Evolutionary conservation across 2,888 invertebrate species (phyloP).

Genomic region (Pristionchus arcanus): DNA sequence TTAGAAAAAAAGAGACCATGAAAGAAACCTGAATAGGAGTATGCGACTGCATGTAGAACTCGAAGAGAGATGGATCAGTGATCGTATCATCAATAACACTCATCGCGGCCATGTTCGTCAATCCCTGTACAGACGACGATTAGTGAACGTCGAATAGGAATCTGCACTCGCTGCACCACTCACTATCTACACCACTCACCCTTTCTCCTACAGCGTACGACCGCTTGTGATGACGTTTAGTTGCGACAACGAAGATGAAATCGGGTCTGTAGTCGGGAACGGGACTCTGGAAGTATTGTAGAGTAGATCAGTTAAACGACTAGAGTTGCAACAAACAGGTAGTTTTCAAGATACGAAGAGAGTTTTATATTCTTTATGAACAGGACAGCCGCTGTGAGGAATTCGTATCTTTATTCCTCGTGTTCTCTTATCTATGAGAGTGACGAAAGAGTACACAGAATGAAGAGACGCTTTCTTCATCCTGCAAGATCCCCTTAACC

Average conservation of each 20-base stretch:
- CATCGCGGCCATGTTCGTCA: slow-evolving; percentile 59
- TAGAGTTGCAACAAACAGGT: too few species aligned
- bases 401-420: too few species aligned
- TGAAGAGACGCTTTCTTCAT: too few species aligned
- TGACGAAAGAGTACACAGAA: too few species aligned
- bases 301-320: too few species aligned
- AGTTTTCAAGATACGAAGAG: too few species aligned
- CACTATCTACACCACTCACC: not conserved
- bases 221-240: slow-evolving; percentile 71
- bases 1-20: too few species aligned
- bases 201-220: not conserved
- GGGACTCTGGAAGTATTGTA: not conserved
- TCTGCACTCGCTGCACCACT: not conserved
- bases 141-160: not conserved
- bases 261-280: slow-evolving; percentile 59
- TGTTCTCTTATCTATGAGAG: too few species aligned
- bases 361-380: too few species aligned
- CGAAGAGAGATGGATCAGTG: slow-evolving; percentile 63
- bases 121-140: not conserved
- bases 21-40: slow-evolving; percentile 57
- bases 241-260: slow-evolving; percentile 69
- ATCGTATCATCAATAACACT: slow-evolving; percentile 66
- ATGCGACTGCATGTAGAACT: slow-evolving; percentile 68
- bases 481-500: not conserved
- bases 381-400: too few species aligned